Evolutionary conservation across 2,113 vertebrate genomes (phyloP).

Genomic region (Litocranius walleri): DNA sequence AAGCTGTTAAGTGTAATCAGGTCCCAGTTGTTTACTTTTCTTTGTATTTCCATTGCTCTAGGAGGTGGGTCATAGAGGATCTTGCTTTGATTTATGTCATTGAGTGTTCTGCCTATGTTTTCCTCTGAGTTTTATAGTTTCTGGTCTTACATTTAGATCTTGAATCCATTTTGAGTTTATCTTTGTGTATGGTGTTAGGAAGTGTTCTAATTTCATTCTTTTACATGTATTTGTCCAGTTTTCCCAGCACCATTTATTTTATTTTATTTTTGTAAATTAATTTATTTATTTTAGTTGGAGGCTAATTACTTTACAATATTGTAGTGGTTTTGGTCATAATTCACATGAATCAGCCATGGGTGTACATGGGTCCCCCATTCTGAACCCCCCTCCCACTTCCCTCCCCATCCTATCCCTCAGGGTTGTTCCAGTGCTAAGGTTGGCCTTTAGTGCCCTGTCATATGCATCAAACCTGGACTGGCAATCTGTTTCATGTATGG

Average conservation of each 20-base stretch:
- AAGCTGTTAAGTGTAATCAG: background rate
- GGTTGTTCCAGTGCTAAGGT: background rate
- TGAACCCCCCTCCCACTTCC: rapidly evolving
- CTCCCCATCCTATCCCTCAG: background rate
- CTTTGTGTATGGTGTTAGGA: background rate
- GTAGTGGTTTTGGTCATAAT: background rate
- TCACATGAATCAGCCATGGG: background rate
- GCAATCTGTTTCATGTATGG: background rate
- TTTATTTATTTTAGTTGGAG: background rate
- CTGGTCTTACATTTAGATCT: too few relatives aligned
- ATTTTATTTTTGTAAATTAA: background rate
- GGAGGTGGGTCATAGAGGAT: background rate
- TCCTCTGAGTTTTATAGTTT: too few relatives aligned
- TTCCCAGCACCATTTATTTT: background rate
- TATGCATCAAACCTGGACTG: background rate
- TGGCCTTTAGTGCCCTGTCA: background rate
- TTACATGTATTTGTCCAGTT: background rate
- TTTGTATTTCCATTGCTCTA: background rate
- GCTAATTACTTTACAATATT: background rate
- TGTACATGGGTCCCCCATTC: background rate
- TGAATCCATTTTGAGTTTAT: background rate
- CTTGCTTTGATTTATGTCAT: background rate
- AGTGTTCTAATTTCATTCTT: background rate
- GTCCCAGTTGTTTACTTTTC: background rate
- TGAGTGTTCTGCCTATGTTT: background rate